Evolutionary conservation across 1,140 invertebrate species (phyloP).

Genomic region (Aleiodes sp.): DNA sequence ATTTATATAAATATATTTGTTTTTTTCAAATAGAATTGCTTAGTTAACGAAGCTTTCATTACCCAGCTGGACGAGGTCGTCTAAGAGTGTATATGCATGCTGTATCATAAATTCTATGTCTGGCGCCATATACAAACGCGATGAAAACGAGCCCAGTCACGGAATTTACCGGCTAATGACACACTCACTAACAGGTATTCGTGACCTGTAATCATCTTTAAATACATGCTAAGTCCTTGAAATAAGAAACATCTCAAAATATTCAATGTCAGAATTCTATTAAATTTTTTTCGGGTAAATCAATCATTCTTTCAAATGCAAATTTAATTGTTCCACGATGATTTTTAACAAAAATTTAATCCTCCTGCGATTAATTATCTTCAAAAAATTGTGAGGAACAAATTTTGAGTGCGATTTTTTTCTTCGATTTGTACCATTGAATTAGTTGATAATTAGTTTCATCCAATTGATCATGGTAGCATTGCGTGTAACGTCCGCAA

Average conservation of each 20-base stretch:
- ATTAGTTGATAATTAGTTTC: background rate
- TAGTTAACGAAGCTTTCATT: slow-evolving; percentile 39
- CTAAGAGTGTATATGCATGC: background rate
- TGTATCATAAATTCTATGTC: slow-evolving; percentile 15
- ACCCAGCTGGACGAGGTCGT: slow-evolving; percentile 31
- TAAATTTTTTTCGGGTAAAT: background rate
- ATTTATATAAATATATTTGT: background rate
- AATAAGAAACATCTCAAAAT: background rate
- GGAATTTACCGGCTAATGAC: background rate
- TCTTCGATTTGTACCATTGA: background rate
- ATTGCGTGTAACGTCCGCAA: background rate
- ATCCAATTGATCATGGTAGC: background rate
- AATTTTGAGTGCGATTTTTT: background rate
- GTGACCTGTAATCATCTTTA: background rate
- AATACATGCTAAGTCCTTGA: background rate
- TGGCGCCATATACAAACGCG: slow-evolving; percentile 17
- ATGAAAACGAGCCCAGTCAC: background rate
- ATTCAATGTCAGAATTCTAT: background rate
- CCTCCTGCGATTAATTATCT: too few relatives aligned
- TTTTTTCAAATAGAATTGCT: background rate
- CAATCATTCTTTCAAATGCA: background rate
- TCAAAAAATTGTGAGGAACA: background rate
- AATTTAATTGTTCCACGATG: too few relatives aligned
- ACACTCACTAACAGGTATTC: background rate
- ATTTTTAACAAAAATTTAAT: too few relatives aligned